These are phyloP conservation scores for Porphyrio hochstetteri DNA, from an alignment of 2,113 vertebrate genomes.

Conservation along the genomic window DNA sequence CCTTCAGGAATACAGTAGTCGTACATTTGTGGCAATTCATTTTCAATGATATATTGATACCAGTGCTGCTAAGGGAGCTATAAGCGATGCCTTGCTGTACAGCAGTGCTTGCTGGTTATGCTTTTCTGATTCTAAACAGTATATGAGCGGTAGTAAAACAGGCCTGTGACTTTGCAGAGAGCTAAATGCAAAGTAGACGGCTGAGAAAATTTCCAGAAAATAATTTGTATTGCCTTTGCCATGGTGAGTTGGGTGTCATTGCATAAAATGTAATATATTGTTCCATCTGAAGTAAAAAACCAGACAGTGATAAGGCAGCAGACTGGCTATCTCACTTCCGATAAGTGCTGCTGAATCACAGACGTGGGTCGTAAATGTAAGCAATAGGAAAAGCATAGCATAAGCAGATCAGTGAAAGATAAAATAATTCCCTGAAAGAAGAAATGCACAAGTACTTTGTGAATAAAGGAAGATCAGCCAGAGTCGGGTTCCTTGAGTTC, in stretches of 20 bases:
- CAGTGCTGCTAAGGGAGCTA: neutral
- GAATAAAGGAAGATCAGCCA: neutral
- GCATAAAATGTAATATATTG: neutral
- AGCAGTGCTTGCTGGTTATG: neutral
- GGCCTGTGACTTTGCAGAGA: neutral
- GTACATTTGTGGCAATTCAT: neutral
- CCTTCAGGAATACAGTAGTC: neutral
- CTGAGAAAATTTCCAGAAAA: neutral
- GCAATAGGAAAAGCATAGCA: neutral
- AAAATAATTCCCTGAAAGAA: neutral
- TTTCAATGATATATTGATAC: neutral
- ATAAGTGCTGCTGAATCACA: neutral
- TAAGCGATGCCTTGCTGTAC: neutral
- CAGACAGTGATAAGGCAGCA: neutral
- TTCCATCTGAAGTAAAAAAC: neutral
- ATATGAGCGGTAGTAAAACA: neutral
- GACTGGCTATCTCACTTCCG: neutral
- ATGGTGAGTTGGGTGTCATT: neutral
- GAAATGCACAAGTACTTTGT: neutral
- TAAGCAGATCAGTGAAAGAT: neutral
- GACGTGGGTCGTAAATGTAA: neutral
- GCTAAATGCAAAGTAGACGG: neutral
- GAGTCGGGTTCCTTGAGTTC: neutral
- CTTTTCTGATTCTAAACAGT: neutral
- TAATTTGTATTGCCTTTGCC: neutral